phyloP scores from a whole-genome alignment of 2,113 vertebrate genomes.

The Tetraodon nigroviridis region DNA sequence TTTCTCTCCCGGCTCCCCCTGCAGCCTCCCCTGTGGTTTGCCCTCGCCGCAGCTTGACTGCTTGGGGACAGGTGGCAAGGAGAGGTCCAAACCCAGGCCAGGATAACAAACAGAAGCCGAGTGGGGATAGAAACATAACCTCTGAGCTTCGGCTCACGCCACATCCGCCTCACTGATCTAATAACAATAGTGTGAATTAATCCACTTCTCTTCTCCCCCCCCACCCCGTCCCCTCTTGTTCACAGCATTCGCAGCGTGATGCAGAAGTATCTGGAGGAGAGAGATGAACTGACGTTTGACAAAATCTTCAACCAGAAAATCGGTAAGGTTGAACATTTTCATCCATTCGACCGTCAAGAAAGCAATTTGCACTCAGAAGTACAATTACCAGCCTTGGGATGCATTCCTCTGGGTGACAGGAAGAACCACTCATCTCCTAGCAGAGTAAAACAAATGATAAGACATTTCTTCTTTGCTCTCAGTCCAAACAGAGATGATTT shows the following conservation, averaged over 20 bases:
- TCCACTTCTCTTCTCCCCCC: not conserved
- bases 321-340: conserved; percentile 76
- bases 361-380: too few relatives aligned
- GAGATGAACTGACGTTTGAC: conserved; percentile 93
- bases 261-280: conserved; percentile 96
- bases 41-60: conserved; percentile 17
- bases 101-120: conserved; percentile 25
- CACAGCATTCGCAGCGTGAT: conserved; percentile 95
- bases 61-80: conserved; percentile 49
- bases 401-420: too few relatives aligned
- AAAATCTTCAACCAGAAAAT: conserved; percentile 99
- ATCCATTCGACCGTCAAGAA: not conserved
- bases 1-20: conserved; percentile 31
- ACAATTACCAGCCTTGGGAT: too few relatives aligned
- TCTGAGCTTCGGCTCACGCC: not conserved
- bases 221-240: conserved; percentile 26
- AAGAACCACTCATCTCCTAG: not conserved
- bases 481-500: too few relatives aligned
- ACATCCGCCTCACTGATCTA: not conserved
- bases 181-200: conserved; percentile 1
- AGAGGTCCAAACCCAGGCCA: conserved; percentile 41
- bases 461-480: too few relatives aligned
- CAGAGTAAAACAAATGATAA: too few relatives aligned
- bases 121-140: not conserved
- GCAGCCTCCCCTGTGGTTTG: conserved; percentile 31